Evolutionary conservation across 2,113 vertebrate genomes (phyloP).

Genomic region (Meriones unguiculatus): DNA sequence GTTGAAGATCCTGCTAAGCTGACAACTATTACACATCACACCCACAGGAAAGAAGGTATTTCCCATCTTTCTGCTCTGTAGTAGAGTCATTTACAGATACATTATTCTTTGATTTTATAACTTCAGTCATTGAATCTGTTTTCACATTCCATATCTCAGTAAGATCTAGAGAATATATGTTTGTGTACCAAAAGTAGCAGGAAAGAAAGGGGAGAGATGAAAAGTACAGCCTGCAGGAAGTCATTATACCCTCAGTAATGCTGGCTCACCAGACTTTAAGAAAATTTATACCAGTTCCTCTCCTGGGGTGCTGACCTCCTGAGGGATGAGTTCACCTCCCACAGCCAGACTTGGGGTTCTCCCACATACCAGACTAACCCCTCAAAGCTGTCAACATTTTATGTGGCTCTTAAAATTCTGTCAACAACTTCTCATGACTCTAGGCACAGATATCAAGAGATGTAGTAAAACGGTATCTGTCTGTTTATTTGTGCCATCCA

Average conservation of each 20-base stretch:
- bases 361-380: background rate
- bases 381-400: background rate
- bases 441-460: background rate
- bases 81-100: background rate
- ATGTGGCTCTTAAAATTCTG: background rate
- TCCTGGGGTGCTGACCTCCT: background rate
- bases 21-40: background rate
- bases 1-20: background rate
- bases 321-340: background rate
- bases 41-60: background rate
- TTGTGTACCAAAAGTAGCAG: background rate
- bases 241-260: background rate
- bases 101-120: background rate
- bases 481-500: background rate
- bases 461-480: too few relatives aligned
- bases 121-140: background rate
- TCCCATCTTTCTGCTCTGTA: too few relatives aligned
- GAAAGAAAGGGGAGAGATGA: background rate
- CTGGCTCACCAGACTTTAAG: background rate
- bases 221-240: background rate
- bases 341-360: background rate
- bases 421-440: background rate
- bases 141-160: background rate
- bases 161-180: background rate
- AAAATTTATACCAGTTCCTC: background rate